Evolutionary conservation across 2,888 invertebrate species (phyloP).

Genomic region (Limnephilus lunatus): DNA sequence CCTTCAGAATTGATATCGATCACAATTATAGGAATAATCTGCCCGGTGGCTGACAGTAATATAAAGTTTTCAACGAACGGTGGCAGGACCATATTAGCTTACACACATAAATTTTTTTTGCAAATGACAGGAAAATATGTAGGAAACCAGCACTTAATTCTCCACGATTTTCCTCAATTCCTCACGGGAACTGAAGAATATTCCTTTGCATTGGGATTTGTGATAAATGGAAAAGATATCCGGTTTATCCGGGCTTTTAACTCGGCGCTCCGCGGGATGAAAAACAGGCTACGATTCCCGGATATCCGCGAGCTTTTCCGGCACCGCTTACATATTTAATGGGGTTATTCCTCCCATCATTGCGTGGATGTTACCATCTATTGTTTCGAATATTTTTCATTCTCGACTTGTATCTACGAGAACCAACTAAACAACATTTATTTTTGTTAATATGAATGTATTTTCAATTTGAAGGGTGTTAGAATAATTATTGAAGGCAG

Average conservation of each 20-base stretch:
- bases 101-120: not conserved
- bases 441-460: not conserved
- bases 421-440: not conserved
- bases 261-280: constrained; percentile 27
- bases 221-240: constrained; percentile 50
- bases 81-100: not conserved
- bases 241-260: constrained; percentile 46
- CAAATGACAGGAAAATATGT: constrained; percentile 4
- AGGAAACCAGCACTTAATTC: not conserved
- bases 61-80: not conserved
- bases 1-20: too few species aligned
- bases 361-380: not conserved
- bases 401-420: not conserved
- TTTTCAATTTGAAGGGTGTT: not conserved
- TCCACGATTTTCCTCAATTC: not conserved
- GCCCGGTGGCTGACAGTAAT: too few species aligned
- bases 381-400: constrained; percentile 14
- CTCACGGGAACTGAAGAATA: not conserved
- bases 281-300: constrained; percentile 31
- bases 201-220: constrained; percentile 48
- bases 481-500: not conserved
- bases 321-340: constrained; percentile 30
- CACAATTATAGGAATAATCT: too few species aligned
- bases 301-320: constrained; percentile 40
- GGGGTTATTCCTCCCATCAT: constrained; percentile 11